phyloP scores from a whole-genome alignment of 1,140 invertebrate genomes.

The Trichomalopsis sarcophagae region DNA sequence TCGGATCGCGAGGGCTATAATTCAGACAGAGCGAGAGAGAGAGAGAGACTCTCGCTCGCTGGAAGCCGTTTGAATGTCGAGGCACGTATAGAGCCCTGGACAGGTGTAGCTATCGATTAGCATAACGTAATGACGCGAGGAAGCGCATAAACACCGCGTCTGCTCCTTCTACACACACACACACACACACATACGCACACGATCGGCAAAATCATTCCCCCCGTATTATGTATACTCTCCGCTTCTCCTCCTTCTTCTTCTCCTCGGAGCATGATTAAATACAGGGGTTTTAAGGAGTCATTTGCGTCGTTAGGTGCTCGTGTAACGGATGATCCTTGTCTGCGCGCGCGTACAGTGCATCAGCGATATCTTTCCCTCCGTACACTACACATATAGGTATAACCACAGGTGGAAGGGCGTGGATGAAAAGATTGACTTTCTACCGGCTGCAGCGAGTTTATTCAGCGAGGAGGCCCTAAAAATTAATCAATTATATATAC shows the following conservation, averaged over 20 bases:
- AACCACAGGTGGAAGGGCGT: background rate
- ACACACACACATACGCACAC: too few relatives aligned
- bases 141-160: slow-evolving; percentile 55
- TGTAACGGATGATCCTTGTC: background rate
- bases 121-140: slow-evolving; percentile 60
- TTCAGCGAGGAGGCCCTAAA: too few relatives aligned
- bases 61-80: slow-evolving; percentile 50
- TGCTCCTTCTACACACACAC: background rate
- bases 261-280: slow-evolving; percentile 51
- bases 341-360: too few relatives aligned
- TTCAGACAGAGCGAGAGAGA: slow-evolving; percentile 29
- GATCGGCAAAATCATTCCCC: slow-evolving; percentile 37
- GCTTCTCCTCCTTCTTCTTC: slow-evolving; percentile 44
- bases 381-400: too few relatives aligned
- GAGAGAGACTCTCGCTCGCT: background rate
- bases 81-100: slow-evolving; percentile 38
- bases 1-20: slow-evolving; percentile 49
- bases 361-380: background rate
- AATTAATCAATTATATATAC: too few relatives aligned
- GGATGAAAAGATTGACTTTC: too few relatives aligned
- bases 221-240: slow-evolving; percentile 30
- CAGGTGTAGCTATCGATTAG: slow-evolving; percentile 62
- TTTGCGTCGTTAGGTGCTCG: background rate
- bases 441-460: too few relatives aligned
- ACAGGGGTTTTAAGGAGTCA: slow-evolving; percentile 33